phyloP scores from a whole-genome alignment of 2,797 vertebrate genomes.

The Tachyglossus aculeatus region DNA sequence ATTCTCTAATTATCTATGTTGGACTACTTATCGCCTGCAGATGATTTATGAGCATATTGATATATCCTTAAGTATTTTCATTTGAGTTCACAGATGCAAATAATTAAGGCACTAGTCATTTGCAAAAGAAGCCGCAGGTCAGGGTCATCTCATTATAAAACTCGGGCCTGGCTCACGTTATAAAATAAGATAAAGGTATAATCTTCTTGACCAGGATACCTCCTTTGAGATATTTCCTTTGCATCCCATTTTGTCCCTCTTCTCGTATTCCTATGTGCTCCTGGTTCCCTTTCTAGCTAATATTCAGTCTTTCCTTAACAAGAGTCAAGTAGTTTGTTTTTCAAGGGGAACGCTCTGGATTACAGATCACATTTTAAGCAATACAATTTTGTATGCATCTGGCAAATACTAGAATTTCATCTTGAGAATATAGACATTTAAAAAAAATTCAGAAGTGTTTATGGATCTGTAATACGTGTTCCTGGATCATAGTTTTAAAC shows the following conservation, averaged over 20 bases:
- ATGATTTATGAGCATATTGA: constrained; percentile 91
- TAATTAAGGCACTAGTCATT: constrained; percentile 89
- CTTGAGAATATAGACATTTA: too few species aligned
- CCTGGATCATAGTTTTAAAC: neutral
- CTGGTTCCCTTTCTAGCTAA: neutral
- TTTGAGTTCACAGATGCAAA: constrained; percentile 91
- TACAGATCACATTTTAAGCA: too few species aligned
- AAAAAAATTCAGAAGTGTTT: too few species aligned
- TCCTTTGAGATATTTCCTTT: constrained; percentile 38
- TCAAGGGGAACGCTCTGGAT: too few species aligned
- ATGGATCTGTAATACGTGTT: neutral
- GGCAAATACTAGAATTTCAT: too few species aligned
- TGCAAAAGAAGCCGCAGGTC: constrained; percentile 79
- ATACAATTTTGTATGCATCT: too few species aligned
- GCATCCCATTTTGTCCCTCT: neutral
- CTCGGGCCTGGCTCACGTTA: constrained; percentile 41
- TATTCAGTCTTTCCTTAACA: neutral
- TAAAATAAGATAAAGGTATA: constrained; percentile 45
- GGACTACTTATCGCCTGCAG: constrained; percentile 84
- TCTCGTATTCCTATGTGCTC: neutral
- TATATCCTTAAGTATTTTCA: constrained; percentile 89
- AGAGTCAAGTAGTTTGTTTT: constrained; percentile 4
- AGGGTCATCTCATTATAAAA: constrained; percentile 79
- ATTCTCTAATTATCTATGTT: constrained; percentile 90
- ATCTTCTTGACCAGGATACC: constrained; percentile 38